phyloP scores from a whole-genome alignment of 2,888 invertebrate species.

The Aproaerema taeniolella region DNA sequence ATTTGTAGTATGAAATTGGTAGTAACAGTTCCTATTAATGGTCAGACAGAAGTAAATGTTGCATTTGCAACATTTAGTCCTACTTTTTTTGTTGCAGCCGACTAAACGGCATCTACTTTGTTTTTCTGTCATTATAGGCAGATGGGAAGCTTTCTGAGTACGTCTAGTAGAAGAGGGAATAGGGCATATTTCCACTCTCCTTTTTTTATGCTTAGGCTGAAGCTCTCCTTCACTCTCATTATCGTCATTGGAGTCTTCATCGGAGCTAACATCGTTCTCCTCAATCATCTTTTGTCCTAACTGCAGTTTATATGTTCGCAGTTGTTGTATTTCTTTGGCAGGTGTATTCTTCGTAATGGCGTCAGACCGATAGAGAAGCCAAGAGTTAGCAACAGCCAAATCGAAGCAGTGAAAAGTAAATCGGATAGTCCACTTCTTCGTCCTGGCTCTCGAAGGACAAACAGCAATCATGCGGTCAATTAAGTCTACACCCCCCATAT shows the following conservation, averaged over 20 bases:
- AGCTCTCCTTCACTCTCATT: not conserved
- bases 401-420: conserved; percentile 10
- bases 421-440: conserved; percentile 10
- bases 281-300: not conserved
- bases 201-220: not conserved
- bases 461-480: conserved; percentile 17
- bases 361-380: conserved; percentile 6
- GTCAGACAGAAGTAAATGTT: no score
- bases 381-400: conserved; percentile 7
- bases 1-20: no score
- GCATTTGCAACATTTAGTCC: no score
- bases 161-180: not conserved
- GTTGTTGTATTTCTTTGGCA: not conserved
- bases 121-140: not conserved
- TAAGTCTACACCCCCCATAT: no score
- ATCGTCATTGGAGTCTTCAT: not conserved
- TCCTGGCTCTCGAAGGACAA: conserved; percentile 7
- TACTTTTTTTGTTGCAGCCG: no score
- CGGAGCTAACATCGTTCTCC: not conserved
- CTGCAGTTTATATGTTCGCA: not conserved
- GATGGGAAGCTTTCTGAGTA: not conserved
- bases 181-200: not conserved
- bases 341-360: no score
- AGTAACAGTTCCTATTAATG: no score
- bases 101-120: not conserved